Evolutionary conservation across 2,797 vertebrate species (phyloP), one percentile per base, ranked within the genome.

Genomic region (Pseudochromis fuscus): DNA sequence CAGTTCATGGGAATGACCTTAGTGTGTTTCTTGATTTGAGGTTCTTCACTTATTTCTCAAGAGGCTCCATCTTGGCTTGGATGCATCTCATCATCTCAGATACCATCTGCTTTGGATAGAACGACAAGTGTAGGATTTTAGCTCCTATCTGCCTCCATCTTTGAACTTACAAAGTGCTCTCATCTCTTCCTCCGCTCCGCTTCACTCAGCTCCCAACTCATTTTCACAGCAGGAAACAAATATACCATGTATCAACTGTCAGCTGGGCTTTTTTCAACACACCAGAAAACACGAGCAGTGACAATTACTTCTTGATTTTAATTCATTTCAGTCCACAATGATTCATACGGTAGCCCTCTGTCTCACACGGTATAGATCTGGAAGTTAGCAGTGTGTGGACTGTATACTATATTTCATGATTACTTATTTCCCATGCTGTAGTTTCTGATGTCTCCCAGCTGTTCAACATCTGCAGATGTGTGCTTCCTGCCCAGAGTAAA

Each of bases 401-500:
- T 31, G 38, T 46, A 62, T 57, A 18, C 31, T 67, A 67, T 76
- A 82, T 79, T 87, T 85, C 67, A 83, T 56, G 58, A 75, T 69
- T 51, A 45, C 79, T 67, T 81, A 87, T 86, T 92, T 93, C 90
- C 90, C 87, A 90, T 74, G 89, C 72, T 74, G 72, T 48, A 71
- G 58, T 83, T 83, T 61, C 75, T 89, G 86, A 93, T 87, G 77
- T 87, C 76, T 87, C 77, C 82, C 93, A 95, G 94, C 93, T 94
- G 93, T 84, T 89, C 67, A 79, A 87, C 92, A 94, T 92, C 93
- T 92, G 92, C 88, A 90, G 78, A 88, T 82, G 61, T 88, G 82
- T 70, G 75, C 84, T 92, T 92, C 90, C 89, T 91, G 90, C 75
- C 85, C 81, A 45, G 84, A 87, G 81, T 85, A 72, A 86, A 81